phyloP scores from a whole-genome alignment of 2,797 vertebrate genomes.

The Helicolenus hilgendorfi region DNA sequence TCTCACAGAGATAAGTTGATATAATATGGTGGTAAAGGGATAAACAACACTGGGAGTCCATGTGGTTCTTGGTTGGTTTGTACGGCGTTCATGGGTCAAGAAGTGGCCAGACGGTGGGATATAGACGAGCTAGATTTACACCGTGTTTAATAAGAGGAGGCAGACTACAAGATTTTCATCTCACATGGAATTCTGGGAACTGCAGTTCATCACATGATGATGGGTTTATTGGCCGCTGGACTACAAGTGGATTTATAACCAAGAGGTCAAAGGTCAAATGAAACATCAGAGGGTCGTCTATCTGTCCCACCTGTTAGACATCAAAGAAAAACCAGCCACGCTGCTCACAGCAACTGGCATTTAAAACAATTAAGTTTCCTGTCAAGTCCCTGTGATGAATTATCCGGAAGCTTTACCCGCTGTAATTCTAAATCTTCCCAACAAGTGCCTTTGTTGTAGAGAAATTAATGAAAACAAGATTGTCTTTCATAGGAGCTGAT shows the following conservation, averaged over 20 bases:
- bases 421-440: conserved; percentile 99
- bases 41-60: background rate
- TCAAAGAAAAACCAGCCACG: conserved; percentile 82
- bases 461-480: conserved; percentile 99
- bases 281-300: conserved; percentile 84
- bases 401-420: conserved; percentile 98
- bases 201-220: conserved; percentile 81
- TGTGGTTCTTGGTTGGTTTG: background rate
- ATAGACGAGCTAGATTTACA: conserved; percentile 47
- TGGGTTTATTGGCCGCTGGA: conserved; percentile 79
- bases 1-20: background rate
- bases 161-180: conserved; percentile 61
- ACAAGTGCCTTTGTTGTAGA: conserved; percentile 99
- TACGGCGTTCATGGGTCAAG: background rate
- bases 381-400: conserved; percentile 99
- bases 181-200: conserved; percentile 77
- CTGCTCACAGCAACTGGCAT: conserved; percentile 94
- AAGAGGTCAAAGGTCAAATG: conserved; percentile 78
- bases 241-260: conserved; percentile 81
- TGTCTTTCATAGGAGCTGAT: conserved; percentile 99
- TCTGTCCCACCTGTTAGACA: conserved; percentile 89
- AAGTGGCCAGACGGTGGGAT: background rate
- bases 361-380: conserved; percentile 99
- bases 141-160: conserved; percentile 60
- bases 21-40: background rate